phyloP scores from a whole-genome alignment of 2,113 vertebrate genomes.

The Tyrannus savana region DNA sequence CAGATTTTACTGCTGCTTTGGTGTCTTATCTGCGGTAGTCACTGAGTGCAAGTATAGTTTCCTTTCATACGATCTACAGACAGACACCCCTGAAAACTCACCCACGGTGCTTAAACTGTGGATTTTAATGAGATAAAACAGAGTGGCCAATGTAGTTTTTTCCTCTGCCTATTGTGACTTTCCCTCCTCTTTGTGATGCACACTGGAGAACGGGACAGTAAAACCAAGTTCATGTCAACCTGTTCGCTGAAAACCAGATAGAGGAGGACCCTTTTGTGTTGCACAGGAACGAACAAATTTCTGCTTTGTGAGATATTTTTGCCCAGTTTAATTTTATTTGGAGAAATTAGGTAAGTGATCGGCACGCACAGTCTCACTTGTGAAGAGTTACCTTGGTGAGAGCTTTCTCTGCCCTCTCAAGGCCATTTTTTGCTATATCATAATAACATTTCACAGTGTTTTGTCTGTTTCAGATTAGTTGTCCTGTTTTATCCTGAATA shows the following conservation, averaged over 20 bases:
- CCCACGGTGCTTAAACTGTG: background rate
- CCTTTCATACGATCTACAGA: background rate
- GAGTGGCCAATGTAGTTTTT: background rate
- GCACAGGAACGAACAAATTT: background rate
- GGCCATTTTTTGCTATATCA: background rate
- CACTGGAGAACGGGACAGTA: background rate
- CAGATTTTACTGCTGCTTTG: background rate
- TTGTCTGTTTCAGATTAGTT: background rate
- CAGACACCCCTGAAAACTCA: background rate
- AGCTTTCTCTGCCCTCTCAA: background rate
- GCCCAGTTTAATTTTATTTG: background rate
- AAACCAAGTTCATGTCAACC: background rate
- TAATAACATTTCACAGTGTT: background rate
- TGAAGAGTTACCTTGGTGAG: background rate
- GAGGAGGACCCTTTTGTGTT: background rate
- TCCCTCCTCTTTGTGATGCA: background rate
- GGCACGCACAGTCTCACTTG: background rate
- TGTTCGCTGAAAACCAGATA: background rate
- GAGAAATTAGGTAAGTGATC: background rate
- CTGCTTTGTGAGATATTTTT: background rate
- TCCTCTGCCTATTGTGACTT: background rate
- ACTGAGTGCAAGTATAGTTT: background rate
- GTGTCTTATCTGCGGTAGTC: fast-evolving
- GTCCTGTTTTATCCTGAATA: background rate
- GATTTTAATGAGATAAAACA: background rate